These are phyloP conservation scores for Empidonax traillii DNA, from an alignment of 2,113 vertebrate species.

Conservation along the genomic window DNA sequence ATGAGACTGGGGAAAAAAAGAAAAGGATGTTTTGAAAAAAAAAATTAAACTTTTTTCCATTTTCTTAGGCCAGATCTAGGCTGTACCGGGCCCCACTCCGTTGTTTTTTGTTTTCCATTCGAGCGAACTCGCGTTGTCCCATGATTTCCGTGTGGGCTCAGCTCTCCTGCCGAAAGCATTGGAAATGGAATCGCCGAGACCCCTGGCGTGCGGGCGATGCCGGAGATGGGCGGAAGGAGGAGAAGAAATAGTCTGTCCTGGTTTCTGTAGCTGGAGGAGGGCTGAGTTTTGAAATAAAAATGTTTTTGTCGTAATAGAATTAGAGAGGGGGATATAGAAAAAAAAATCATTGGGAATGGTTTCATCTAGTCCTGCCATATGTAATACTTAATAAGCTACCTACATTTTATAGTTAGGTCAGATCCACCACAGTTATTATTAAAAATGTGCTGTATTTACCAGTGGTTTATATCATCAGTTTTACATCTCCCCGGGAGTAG, in stretches of 20 bases:
- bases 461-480: constrained; percentile 70
- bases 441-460: constrained; percentile 75
- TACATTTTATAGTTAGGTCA: constrained; percentile 75
- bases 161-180: constrained; percentile 59
- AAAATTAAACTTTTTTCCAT: constrained; percentile 50
- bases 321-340: constrained; percentile 52
- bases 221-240: constrained; percentile 16
- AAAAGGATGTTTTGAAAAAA: not conserved
- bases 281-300: constrained; percentile 65
- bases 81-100: constrained; percentile 22
- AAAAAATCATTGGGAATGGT: constrained; percentile 64
- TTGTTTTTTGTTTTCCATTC: constrained; percentile 41
- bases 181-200: constrained; percentile 62
- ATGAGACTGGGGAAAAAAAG: constrained; percentile 5
- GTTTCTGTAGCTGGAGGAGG: constrained; percentile 52
- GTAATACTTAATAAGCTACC: constrained; percentile 74
- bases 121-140: constrained; percentile 59
- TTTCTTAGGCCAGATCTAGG: constrained; percentile 65
- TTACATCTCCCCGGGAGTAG: constrained; percentile 58
- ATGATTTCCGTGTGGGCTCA: constrained; percentile 49
- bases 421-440: constrained; percentile 69
- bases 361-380: constrained; percentile 75
- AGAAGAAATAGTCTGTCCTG: constrained; percentile 13
- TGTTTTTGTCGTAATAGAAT: constrained; percentile 70
- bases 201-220: constrained; percentile 20